Percentiles rank a stretch among this genome's conserved stretches.
Conservation (phyloP, 2,888 invertebrate genomes). For the Plagodis dolabraria region DNA sequence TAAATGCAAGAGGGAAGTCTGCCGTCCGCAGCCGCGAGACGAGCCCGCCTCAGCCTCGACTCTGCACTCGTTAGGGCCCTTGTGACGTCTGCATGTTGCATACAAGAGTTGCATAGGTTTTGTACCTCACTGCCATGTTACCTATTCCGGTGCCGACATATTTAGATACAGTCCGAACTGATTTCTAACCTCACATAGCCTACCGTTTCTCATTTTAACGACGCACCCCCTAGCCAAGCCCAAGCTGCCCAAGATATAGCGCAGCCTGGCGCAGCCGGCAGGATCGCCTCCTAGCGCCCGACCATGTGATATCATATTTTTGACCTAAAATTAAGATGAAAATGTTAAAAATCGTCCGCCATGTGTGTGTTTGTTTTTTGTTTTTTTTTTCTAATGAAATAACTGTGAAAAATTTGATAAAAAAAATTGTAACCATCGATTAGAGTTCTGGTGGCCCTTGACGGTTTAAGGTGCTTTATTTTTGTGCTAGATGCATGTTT, state of each 20-base stretch:
- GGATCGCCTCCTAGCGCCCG: neutral
- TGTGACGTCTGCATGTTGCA: slow-evolving; percentile 60
- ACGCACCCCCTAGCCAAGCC: slow-evolving; percentile 83
- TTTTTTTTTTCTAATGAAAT: slow-evolving; percentile 73
- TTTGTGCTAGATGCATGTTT: neutral
- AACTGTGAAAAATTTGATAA: slow-evolving; percentile 60
- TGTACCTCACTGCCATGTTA: slow-evolving; percentile 8
- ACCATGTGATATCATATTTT: slow-evolving; percentile 62
- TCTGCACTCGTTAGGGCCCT: slow-evolving; percentile 75
- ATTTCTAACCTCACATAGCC: too few relatives aligned
- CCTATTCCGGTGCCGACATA: too few relatives aligned
- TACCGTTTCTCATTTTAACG: too few relatives aligned
- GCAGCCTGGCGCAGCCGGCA: too few relatives aligned
- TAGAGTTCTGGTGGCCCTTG: slow-evolving; percentile 28
- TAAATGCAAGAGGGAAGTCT: slow-evolving; percentile 83
- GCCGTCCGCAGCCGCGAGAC: slow-evolving; percentile 59
- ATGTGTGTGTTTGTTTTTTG: slow-evolving; percentile 71
- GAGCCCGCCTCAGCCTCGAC: slow-evolving; percentile 50
- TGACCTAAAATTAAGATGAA: slow-evolving; percentile 75
- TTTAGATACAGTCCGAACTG: too few relatives aligned
- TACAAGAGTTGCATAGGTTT: slow-evolving; percentile 23
- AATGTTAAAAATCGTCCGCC: slow-evolving; percentile 70
- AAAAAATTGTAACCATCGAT: slow-evolving; percentile 55
- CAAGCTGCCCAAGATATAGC: slow-evolving; percentile 90
- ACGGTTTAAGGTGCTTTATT: slow-evolving; percentile 32